Evolutionary conservation across 1,140 invertebrate genomes (phyloP), one percentile per base, ranked within the genome.

Genomic region (Drosophila aff.): DNA sequence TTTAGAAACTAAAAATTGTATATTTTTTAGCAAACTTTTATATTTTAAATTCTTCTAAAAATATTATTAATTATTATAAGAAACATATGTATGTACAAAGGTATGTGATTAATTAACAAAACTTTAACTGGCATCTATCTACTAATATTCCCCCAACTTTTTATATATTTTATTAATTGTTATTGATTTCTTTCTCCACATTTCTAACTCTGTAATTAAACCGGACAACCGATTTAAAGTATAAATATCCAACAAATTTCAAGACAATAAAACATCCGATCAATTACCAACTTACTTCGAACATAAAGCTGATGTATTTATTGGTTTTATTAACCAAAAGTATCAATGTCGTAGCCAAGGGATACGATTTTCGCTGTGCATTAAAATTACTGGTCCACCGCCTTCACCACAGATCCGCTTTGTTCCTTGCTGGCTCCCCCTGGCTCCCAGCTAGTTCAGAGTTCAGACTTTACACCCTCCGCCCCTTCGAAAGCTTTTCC

Each of bases 391-490:
- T 66, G 47, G 44, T 53, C 67, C 62, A 67, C 38, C 63, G 63
- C 61, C 49, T n/a, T 15, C 52, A 60, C 66, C 64, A 67, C 62
- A 74, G 64, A 73, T 60, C 58, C 65, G 69, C 66, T 68, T 67
- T 76, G 57, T 76, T 76, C 55, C 36, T 50, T 21, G 31, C 47
- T 18, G 28, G 5, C 26, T 18, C 10, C 16, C 10, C 49, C 49
- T 3, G 26, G 11, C 26, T 21, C 31, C 31, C 31, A 21, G 38
- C 33, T 44, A 33, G 60, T 62, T 47, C 46, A 44, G 44, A 69
- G 44, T 55, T 50, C 63, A 53, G 38, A 18, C 41, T 26, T 50
- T 18, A 7, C 52, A 36, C 7, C 33, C 9, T 1, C 28, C 49
- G 0, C 9, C 49, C 40, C 57, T 36, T 13, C 11, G 5, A 74